Base-by-base conservation (phyloP, 2,797 vertebrate genomes). In the Argentina silus region DNA sequence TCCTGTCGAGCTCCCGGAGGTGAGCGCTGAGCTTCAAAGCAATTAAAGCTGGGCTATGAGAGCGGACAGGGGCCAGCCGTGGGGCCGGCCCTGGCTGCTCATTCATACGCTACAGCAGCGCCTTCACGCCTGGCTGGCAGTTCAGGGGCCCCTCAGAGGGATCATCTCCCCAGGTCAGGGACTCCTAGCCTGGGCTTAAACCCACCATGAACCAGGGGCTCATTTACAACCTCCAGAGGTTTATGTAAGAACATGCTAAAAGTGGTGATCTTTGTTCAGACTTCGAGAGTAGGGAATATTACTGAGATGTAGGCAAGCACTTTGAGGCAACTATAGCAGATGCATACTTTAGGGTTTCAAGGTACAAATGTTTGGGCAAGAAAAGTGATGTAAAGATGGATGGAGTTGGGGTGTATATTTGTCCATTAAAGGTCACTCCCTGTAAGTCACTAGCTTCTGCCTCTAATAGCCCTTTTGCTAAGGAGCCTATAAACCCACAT, bases 21-120 rank as follows among this genome's bases (percentile, higher is more conserved):
- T 60, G 23, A 36, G 23, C 57, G 19, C 57, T 23, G 57, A 60
- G 57, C 11, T 60, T 60, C 57, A 60, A 60, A 60, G 91, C 91
- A 92, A 92, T 92, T 92, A 90, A 91, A 91, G 88, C 73, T 7
- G 79, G 78, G 85, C 83, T 78, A 78, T 61, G 50, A 78, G 86
- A 84, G 62, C 12, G 36, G 74, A 72, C 70, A 68, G 75, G 61
- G 74, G 55, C 47, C 36, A 47, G 73, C 74, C 67, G 69, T 57
- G 45, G 44, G 79, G 69, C 83, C 72, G 70, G 2, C 77, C 47
- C 69, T 72, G 67, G 61, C 74, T 74, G 72, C 12, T 14, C 70
- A 74, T 65, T 69, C 73, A 72, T 74, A 82, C 73, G 63, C 70
- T 79, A 69, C 77, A 78, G 69, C 73, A 71, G 60, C 71, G 78